A percentile compares a stretch with the other conserved stretches of the same genome.
Conservation (phyloP, 2,113 vertebrate genomes). For the Lamprotornis superbus region DNA sequence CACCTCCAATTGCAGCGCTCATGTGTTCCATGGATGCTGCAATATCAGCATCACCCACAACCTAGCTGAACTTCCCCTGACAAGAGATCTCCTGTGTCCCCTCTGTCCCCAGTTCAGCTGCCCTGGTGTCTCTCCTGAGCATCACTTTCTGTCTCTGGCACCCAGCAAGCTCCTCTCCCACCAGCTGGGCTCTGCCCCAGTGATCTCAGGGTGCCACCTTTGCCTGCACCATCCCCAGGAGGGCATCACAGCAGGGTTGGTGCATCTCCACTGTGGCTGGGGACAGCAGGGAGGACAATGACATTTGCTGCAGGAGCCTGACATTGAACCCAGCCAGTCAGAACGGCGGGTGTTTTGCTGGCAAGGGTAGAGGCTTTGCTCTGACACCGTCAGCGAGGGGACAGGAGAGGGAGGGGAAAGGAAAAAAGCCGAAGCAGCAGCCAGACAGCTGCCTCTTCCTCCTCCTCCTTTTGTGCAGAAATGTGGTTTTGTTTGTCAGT, state of each 20-base stretch:
- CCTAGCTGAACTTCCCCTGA: not conserved
- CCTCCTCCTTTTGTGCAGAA: slow-evolving; percentile 68
- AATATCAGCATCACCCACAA: not conserved
- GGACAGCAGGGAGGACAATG: not conserved
- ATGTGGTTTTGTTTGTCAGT: slow-evolving; percentile 74
- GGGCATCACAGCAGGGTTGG: not conserved
- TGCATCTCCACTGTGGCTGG: not conserved
- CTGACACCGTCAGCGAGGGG: slow-evolving; percentile 28
- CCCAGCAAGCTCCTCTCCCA: not conserved
- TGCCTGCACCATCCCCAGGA: not conserved
- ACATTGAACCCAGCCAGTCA: slow-evolving; percentile 64
- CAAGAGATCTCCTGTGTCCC: not conserved
- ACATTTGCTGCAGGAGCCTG: slow-evolving; percentile 60
- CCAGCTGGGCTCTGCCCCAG: not conserved
- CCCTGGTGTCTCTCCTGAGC: not conserved
- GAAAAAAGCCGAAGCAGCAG: slow-evolving; percentile 56
- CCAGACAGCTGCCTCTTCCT: slow-evolving; percentile 65
- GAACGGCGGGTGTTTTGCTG: slow-evolving; percentile 58
- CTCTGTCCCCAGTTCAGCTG: not conserved
- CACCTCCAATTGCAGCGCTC: not conserved
- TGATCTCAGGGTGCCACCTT: not conserved
- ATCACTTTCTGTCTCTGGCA: not conserved
- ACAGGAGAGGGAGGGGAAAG: slow-evolving; percentile 56
- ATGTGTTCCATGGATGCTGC: fast-evolving
- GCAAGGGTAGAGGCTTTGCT: slow-evolving; percentile 39